Evolutionary conservation across 2,113 vertebrate genomes (phyloP).

Genomic region (Capra hircus): DNA sequence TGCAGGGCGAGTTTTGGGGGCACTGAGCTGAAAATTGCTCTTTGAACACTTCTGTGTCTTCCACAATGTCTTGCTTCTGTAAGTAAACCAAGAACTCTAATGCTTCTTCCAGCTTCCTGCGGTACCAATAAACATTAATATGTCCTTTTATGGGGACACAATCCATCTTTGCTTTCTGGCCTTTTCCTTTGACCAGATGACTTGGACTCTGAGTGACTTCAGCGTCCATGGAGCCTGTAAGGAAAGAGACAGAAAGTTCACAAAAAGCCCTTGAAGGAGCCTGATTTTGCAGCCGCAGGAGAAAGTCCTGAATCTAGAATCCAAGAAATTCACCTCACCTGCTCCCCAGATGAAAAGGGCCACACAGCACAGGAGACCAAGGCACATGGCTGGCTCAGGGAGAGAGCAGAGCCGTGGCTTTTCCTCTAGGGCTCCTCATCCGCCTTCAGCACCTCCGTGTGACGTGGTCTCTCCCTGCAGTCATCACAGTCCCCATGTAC

Average conservation of each 20-base stretch:
- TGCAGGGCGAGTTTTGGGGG: neutral
- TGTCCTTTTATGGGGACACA: slow-evolving; percentile 13
- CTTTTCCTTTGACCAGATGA: neutral
- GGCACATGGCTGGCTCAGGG: neutral
- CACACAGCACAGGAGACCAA: neutral
- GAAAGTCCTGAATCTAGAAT: neutral
- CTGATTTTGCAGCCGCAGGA: neutral
- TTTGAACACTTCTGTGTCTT: neutral
- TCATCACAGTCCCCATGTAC: fast-evolving
- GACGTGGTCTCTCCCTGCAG: fast-evolving
- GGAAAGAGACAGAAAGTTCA: neutral
- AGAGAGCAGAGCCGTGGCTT: too few relatives aligned
- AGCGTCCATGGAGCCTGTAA: neutral
- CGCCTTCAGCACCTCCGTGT: neutral
- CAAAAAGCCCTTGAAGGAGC: neutral
- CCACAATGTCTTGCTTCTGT: fast-evolving
- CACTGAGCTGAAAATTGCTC: neutral
- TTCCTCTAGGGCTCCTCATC: neutral
- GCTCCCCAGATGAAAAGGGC: neutral
- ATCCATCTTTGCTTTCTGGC: neutral
- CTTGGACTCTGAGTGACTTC: slow-evolving; percentile 23
- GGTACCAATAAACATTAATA: slow-evolving; percentile 24
- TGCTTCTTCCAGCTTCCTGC: neutral
- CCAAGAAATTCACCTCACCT: neutral
- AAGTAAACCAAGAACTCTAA: slow-evolving; percentile 21